Base-by-base conservation (phyloP, 1,140 invertebrate genomes). In the Halictus rubicundus region DNA sequence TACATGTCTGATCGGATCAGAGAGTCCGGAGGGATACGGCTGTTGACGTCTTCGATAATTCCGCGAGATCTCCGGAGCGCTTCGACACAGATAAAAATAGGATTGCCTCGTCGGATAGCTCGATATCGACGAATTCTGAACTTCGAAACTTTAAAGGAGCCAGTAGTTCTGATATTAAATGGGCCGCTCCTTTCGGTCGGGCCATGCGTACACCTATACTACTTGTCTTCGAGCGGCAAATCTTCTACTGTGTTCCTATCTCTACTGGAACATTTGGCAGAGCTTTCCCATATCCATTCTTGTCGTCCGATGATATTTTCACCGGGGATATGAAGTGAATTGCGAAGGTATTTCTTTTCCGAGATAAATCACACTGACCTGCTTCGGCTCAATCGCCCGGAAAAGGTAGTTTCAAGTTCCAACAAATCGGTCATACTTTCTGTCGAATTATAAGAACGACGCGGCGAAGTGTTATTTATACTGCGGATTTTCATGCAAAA, bases 51-150 rank as follows among this genome's bases (percentile, higher is more conserved):
- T 12, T 5, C 49, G 6, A n/a, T 54, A 14, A 68, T 73, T 71
- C 37, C 23, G 42, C 42, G 66, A 69, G 78, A 54, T 25, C 63
- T 10, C n/a, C n/a, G 32, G 77, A 82, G 27, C 75, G 66, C 71
- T 23, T 61, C 25, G 60, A 25, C 25, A n/a, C 65, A 27, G 57
- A 57, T 54, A 64, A 54, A 10, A 63, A 46, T 32, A 46, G 12
- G 25, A 60, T 70, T 76, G 63, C 25, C 37, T 12, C 21, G 21
- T 5, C 16, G 46, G 54, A 23, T 37, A 21, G 1, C 69, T 49
- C 57, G 75, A 54, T 37, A 70, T n/a, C 46, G 23, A 75, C 37
- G 49, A 77, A 77, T 76, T 42, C 54, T 14, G 12, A 76, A 61
- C 25, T 70, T 49, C 5, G 27, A 25, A 27, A 61, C 39, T 70